Evolutionary conservation across 2,113 vertebrate species (phyloP).

Genomic region (Lampris incognitus): DNA sequence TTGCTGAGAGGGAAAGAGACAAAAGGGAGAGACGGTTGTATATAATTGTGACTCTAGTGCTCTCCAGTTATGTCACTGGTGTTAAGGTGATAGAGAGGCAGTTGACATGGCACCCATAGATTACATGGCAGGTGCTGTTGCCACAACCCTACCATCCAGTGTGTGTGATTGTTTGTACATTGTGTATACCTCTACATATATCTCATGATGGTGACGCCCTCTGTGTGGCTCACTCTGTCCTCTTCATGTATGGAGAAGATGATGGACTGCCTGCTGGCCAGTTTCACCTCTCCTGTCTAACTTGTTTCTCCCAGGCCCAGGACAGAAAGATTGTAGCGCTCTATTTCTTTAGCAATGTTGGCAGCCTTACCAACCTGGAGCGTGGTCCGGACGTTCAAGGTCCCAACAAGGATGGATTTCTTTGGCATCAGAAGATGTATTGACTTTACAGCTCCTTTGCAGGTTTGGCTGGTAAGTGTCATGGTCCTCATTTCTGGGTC

Average conservation of each 20-base stretch:
- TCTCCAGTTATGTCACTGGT: slow-evolving; percentile 22
- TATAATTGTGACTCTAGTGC: slow-evolving; percentile 18
- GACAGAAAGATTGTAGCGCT: not conserved
- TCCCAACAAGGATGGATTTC: too few species aligned
- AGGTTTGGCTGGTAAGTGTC: not conserved
- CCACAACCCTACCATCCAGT: slow-evolving; percentile 32
- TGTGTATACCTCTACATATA: too few species aligned
- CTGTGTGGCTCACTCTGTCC: not conserved
- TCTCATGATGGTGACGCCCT: not conserved
- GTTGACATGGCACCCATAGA: slow-evolving; percentile 72
- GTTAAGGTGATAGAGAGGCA: slow-evolving; percentile 54
- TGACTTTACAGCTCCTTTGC: not conserved
- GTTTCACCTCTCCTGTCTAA: slow-evolving; percentile 1
- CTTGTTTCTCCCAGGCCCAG: not conserved
- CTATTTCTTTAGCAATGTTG: not conserved
- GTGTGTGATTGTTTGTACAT: not conserved
- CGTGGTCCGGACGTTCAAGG: too few species aligned
- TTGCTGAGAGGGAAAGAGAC: not conserved
- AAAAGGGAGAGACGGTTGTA: slow-evolving; percentile 2
- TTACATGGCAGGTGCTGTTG: slow-evolving; percentile 52
- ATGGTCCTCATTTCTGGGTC: not conserved
- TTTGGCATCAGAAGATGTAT: slow-evolving; percentile 1
- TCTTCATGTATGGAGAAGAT: not conserved
- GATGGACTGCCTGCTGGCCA: not conserved
- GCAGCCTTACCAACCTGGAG: not conserved